phyloP scores from a whole-genome alignment of 2,797 vertebrate species.

The Spatula versicolor region DNA sequence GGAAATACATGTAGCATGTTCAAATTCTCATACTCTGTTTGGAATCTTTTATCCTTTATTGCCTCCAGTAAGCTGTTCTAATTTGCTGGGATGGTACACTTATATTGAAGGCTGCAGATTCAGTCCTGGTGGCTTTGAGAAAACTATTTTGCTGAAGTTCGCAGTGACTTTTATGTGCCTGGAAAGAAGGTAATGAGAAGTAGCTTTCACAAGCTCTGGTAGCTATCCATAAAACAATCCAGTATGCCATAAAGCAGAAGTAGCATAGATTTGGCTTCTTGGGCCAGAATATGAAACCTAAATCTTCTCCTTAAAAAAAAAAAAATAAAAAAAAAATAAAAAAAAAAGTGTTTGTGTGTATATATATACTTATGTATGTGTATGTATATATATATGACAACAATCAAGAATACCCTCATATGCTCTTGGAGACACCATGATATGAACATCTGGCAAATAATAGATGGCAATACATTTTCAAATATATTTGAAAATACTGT shows the following conservation, averaged over 20 bases:
- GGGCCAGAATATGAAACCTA: not conserved
- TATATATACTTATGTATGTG: no score
- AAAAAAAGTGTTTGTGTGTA: no score
- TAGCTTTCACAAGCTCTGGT: not conserved
- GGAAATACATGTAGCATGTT: not conserved
- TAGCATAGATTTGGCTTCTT: not conserved
- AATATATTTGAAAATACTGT: not conserved
- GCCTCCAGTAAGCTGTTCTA: not conserved
- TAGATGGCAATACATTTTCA: not conserved
- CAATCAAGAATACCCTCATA: not conserved
- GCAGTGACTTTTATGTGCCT: not conserved
- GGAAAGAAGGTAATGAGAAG: constrained; percentile 14
- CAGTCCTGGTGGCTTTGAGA: not conserved
- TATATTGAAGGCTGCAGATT: not conserved
- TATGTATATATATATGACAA: not conserved
- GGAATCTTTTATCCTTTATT: not conserved
- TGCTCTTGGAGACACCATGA: not conserved
- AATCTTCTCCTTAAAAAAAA: not conserved
- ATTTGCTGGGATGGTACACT: not conserved
- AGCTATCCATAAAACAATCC: not conserved
- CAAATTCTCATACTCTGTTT: not conserved
- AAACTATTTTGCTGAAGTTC: not conserved
- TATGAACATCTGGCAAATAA: not conserved
- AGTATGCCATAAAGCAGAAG: constrained; percentile 19
- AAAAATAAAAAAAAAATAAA: not conserved